Conservation (phyloP, 2,888 invertebrate genomes). For the Eucera pruinosa region DNA sequence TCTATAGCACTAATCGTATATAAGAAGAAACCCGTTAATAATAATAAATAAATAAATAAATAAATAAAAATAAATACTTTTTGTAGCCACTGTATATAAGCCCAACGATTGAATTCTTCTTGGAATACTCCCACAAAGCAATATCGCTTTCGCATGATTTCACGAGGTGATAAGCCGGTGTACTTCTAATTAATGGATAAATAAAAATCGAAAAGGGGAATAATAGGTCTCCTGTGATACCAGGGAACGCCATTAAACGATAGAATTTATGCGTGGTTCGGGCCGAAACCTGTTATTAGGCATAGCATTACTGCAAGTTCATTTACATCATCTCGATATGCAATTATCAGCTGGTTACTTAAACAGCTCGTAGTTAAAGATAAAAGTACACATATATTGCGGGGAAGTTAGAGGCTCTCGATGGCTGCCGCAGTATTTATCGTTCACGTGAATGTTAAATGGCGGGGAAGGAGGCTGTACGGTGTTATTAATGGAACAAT, state of each 20-base stretch:
- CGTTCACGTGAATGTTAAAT: conserved; percentile 40
- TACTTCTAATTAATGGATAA: conserved; percentile 9
- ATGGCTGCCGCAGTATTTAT: conserved; percentile 43
- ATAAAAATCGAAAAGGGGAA: conserved; percentile 17
- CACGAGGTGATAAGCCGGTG: neutral
- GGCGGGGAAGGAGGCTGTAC: neutral
- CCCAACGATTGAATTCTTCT: neutral
- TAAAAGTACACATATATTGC: conserved; percentile 29
- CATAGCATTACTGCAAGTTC: conserved; percentile 27
- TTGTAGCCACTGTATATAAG: no score
- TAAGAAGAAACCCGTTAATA: no score
- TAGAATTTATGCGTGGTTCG: no score
- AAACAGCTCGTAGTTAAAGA: conserved; percentile 26
- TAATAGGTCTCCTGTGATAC: conserved; percentile 21
- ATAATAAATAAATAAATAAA: no score
- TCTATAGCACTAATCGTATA: no score
- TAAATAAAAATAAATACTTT: no score
- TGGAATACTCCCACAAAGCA: neutral
- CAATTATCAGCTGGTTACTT: conserved; percentile 56
- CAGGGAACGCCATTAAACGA: conserved; percentile 26
- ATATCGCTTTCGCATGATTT: conserved; percentile 3
- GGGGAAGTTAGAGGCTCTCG: neutral
- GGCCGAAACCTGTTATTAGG: conserved; percentile 49
- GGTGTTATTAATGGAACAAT: conserved; percentile 62
- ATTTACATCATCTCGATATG: conserved; percentile 59